Percentiles rank a stretch among this genome's conserved stretches.
These are phyloP conservation scores for Peromyscus leucopus DNA, from an alignment of 2,113 vertebrate species.

Conservation along the genomic window DNA sequence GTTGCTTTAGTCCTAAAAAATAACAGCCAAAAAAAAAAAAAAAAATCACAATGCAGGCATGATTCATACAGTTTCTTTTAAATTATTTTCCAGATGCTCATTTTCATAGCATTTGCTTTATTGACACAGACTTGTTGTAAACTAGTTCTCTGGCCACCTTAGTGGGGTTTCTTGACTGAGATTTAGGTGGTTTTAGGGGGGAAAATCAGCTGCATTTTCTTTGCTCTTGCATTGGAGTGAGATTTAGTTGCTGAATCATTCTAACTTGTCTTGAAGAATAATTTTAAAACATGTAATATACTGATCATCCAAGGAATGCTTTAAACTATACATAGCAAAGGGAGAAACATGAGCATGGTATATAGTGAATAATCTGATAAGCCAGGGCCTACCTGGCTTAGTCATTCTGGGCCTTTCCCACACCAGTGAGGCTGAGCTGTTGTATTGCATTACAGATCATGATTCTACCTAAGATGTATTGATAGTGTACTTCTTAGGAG, in stretches of 20 bases:
- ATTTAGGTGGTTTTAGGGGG: slow-evolving; percentile 68
- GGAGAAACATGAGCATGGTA: not conserved
- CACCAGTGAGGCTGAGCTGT: slow-evolving; percentile 56
- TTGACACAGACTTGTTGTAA: slow-evolving; percentile 41
- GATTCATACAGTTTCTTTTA: slow-evolving; percentile 24
- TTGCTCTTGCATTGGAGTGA: slow-evolving; percentile 66
- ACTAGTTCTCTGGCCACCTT: slow-evolving; percentile 53
- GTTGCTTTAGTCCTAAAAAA: slow-evolving; percentile 64
- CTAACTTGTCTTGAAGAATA: slow-evolving; percentile 57
- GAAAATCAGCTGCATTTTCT: slow-evolving; percentile 71
- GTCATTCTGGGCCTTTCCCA: slow-evolving; percentile 77
- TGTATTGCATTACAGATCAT: slow-evolving; percentile 36
- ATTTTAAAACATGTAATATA: slow-evolving; percentile 39
- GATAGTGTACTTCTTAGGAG: not conserved
- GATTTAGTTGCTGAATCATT: slow-evolving; percentile 84
- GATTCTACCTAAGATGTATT: slow-evolving; percentile 23
- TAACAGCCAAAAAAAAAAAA: slow-evolving; percentile 56
- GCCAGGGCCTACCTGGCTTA: slow-evolving; percentile 80
- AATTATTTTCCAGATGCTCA: slow-evolving; percentile 64
- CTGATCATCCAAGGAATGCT: slow-evolving; percentile 49
- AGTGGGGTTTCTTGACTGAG: slow-evolving; percentile 66
- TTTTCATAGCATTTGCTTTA: slow-evolving; percentile 29
- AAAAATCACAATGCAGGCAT: slow-evolving; percentile 41
- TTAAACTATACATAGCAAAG: not conserved
- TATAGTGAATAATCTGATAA: slow-evolving; percentile 64